Conservation (phyloP, 2,888 invertebrate genomes). For the Zele albiditarsus region DNA sequence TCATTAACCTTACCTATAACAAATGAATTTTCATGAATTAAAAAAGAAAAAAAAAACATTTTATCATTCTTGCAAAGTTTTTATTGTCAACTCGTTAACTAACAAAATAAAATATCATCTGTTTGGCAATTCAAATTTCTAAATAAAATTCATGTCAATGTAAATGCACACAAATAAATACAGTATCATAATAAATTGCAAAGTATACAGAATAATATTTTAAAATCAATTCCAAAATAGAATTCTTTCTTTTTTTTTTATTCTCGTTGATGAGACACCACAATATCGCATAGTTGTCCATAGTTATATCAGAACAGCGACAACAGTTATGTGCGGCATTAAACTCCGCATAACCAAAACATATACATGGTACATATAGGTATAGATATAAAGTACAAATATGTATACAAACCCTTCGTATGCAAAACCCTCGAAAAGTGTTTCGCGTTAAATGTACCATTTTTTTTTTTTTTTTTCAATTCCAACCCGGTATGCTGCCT, state of each 20-base stretch:
- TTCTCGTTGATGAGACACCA: slow-evolving; percentile 30
- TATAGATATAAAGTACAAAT: neutral
- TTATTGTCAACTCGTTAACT: no score
- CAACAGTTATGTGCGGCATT: slow-evolving; percentile 18
- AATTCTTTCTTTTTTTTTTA: neutral
- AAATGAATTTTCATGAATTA: no score
- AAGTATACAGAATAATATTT: no score
- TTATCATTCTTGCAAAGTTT: no score
- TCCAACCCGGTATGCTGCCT: slow-evolving; percentile 29
- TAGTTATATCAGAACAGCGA: slow-evolving; percentile 46
- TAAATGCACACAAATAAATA: no score
- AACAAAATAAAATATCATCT: no score
- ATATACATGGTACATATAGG: neutral
- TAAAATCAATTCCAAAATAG: neutral
- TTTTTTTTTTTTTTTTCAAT: slow-evolving; percentile 7
- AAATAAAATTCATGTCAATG: no score
- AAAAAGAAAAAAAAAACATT: no score
- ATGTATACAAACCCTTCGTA: neutral
- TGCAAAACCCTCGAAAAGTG: slow-evolving; percentile 3
- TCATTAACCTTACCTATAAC: no score
- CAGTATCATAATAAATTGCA: no score
- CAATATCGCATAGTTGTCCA: slow-evolving; percentile 56
- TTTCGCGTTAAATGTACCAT: neutral
- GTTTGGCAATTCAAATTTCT: no score
- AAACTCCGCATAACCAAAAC: neutral